A percentile compares a stretch with the other conserved stretches of the same genome.
Conservation (phyloP, 2,113 vertebrate genomes). For the Hippoglossus stenolepis region DNA sequence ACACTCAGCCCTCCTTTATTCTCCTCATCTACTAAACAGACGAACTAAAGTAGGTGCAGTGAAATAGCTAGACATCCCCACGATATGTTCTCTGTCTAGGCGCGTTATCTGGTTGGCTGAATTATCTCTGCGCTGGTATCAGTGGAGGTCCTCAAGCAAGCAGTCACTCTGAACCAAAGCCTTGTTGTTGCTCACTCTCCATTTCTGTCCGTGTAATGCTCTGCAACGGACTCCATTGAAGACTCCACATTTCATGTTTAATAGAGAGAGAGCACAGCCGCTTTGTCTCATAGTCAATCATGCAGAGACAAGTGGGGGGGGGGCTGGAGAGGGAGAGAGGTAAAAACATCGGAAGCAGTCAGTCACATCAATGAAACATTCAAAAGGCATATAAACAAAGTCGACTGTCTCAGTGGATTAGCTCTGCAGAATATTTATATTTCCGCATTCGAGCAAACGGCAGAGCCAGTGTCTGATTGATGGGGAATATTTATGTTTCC, state of each 20-base stretch:
- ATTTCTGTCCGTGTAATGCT: conserved; percentile 36
- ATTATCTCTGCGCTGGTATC: conserved; percentile 61
- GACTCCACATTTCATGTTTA: conserved; percentile 61
- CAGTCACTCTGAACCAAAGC: conserved; percentile 52
- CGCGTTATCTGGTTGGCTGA: conserved; percentile 53
- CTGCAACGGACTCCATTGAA: conserved; percentile 37
- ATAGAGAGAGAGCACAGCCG: conserved; percentile 61
- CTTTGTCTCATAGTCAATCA: conserved; percentile 65
- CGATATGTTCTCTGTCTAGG: conserved; percentile 10
- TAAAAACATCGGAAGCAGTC: conserved; percentile 57
- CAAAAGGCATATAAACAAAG: conserved; percentile 74
- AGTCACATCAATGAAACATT: conserved; percentile 73
- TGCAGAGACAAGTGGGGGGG: conserved; percentile 19
- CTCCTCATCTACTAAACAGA: conserved; percentile 22
- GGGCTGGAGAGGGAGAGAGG: not conserved
- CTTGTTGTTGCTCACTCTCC: conserved; percentile 43
- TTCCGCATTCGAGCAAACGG: conserved; percentile 55
- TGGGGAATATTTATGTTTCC: conserved; percentile 66
- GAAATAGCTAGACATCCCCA: conserved; percentile 26
- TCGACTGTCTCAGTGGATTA: conserved; percentile 63
- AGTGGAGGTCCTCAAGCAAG: conserved; percentile 62
- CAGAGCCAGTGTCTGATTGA: conserved; percentile 38
- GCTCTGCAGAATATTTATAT: conserved; percentile 65
- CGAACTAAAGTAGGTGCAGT: conserved; percentile 18
- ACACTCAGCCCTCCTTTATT: conserved; percentile 5